These are phyloP conservation scores for Zaprionus vittiger DNA, from an alignment of 1,140 invertebrate genomes.

Conservation along the genomic window DNA sequence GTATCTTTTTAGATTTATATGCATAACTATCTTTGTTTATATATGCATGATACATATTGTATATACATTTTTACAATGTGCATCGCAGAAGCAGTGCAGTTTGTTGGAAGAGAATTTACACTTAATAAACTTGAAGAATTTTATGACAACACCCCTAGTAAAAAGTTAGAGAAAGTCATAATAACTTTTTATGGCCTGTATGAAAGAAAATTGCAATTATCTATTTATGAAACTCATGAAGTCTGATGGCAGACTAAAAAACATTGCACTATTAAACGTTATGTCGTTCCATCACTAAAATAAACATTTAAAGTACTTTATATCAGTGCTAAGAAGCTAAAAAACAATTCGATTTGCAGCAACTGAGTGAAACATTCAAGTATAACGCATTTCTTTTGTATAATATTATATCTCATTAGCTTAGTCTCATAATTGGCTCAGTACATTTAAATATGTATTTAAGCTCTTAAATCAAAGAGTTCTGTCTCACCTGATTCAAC, in stretches of 20 bases:
- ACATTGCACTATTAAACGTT: neutral
- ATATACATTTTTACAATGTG: slow-evolving; percentile 22
- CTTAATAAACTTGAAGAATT: slow-evolving; percentile 64
- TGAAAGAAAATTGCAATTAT: slow-evolving; percentile 1
- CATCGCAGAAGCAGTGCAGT: slow-evolving; percentile 42
- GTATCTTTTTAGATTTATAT: neutral
- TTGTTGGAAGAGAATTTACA: slow-evolving; percentile 61
- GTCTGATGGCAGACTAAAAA: neutral
- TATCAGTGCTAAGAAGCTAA: neutral
- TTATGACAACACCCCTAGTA: slow-evolving; percentile 41
- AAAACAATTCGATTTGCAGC: neutral
- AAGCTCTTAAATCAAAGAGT: neutral
- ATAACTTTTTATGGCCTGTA: slow-evolving; percentile 54
- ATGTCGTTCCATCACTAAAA: neutral
- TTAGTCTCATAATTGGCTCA: neutral
- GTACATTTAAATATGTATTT: neutral
- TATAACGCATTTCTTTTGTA: neutral
- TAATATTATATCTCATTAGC: neutral
- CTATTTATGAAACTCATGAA: neutral
- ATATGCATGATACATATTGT: slow-evolving; percentile 9
- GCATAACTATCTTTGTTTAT: slow-evolving; percentile 21
- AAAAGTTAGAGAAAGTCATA: slow-evolving; percentile 54
- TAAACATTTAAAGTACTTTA: neutral
- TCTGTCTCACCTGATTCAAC: slow-evolving; percentile 7
- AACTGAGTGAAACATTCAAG: neutral